phyloP scores from a whole-genome alignment of 2,888 invertebrate species.

The Eutolmus rufibarbis region DNA sequence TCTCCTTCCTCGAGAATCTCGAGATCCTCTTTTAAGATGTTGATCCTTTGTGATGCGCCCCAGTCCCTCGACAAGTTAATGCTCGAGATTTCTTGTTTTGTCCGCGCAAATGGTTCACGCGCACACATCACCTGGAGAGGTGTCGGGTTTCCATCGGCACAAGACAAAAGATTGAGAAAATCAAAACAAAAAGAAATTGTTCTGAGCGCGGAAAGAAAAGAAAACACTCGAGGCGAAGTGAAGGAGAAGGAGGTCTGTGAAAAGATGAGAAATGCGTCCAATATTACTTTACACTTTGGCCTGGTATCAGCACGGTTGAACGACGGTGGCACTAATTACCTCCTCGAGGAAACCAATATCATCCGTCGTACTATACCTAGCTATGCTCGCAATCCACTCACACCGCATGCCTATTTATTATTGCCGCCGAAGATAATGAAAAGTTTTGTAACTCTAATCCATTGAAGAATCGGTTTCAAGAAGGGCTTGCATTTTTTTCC shows the following conservation, averaged over 20 bases:
- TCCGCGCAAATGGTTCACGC: neutral
- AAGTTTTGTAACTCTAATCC: conserved; percentile 4
- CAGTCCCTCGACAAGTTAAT: neutral
- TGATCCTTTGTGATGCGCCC: neutral
- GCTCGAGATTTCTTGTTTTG: neutral
- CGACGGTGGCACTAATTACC: conserved; percentile 9
- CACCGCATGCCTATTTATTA: neutral
- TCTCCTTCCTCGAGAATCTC: neutral
- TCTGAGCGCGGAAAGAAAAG: neutral
- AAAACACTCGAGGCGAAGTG: neutral
- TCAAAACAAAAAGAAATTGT: neutral
- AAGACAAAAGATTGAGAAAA: neutral
- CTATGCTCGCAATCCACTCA: neutral
- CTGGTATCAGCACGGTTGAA: conserved; percentile 9
- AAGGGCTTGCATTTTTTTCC: neutral
- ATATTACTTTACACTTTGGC: conserved; percentile 22
- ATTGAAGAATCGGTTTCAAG: neutral
- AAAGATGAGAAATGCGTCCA: neutral
- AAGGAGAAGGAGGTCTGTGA: neutral
- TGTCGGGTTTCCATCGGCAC: neutral
- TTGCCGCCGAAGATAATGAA: neutral
- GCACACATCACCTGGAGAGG: neutral
- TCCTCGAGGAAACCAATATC: neutral
- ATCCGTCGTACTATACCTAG: neutral
- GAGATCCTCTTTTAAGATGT: neutral